Evolutionary conservation across 2,888 invertebrate genomes (phyloP), one percentile per base, ranked within the genome.

Genomic region (Omphaloscelis lunosa): DNA sequence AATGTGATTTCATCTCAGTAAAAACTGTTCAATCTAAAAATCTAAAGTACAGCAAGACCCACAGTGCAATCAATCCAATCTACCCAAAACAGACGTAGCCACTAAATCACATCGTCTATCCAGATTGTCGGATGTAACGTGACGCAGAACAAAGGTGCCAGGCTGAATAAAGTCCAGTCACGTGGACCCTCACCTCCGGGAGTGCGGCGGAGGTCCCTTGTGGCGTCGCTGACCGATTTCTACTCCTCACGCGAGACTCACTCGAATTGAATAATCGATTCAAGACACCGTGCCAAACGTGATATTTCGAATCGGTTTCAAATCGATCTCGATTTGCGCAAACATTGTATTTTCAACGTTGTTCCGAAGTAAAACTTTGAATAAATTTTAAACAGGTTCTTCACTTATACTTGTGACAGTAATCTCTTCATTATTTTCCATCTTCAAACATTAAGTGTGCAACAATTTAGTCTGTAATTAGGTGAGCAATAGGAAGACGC

Each of bases 191-290:
- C 89, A 86, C 92, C 92, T 87, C 85, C 51, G 92, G 92, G 93
- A 92, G 84, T 79, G 66, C 80, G 84, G 88, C 81, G 84, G 79
- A 72, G 85, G 70, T 85, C 89, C 90, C 92, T 88, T 86, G 91
- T 90, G 92, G 91, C 86, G 86, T 86, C 88, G 88, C 92, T 93
- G 95, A 93, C 95, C 95, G 95, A 94, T 92, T 94, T 92, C 89
- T 89, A 91, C 90, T 91, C 87, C 91, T 91, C 93, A 91, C 93
- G 94, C 93, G 94, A 94, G 92, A 93, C 90, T 93, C 93, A 92
- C 94, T 91, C 90, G 91, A 94, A 95, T 94, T 90, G 93, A 91
- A 93, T 93, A 93, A 95, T 95, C 94, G 94, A 95, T 95, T 93
- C 90, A 86, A 89, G 89, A 93, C 89, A 89, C 77, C 75, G 89